Evolutionary conservation across 2,888 invertebrate genomes (phyloP).

Genomic region (Calameuta idolon): DNA sequence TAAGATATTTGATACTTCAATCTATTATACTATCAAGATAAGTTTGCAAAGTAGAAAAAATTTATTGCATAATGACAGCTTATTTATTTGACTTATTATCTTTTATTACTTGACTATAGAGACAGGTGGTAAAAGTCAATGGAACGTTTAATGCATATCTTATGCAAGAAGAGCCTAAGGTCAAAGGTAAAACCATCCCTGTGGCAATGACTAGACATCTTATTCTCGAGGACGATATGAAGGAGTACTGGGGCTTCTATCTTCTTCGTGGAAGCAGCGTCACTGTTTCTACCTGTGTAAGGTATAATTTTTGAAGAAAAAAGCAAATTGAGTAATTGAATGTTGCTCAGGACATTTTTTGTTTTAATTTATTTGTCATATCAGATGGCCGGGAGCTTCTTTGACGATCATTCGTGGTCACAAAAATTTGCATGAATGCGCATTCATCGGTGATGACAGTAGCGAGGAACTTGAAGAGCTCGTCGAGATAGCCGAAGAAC

Average conservation of each 20-base stretch:
- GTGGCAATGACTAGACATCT: slow-evolving; percentile 79
- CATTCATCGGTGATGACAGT: slow-evolving; percentile 84
- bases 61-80: too few relatives aligned
- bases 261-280: slow-evolving; percentile 79
- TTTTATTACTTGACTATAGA: slow-evolving; percentile 62
- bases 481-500: slow-evolving; percentile 67
- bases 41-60: too few relatives aligned
- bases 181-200: slow-evolving; percentile 71
- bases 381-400: slow-evolving; percentile 81
- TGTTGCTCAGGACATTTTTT: background rate
- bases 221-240: slow-evolving; percentile 81
- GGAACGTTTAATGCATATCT: slow-evolving; percentile 83
- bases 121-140: slow-evolving; percentile 77
- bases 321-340: background rate
- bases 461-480: slow-evolving; percentile 81
- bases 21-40: too few relatives aligned
- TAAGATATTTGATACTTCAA: too few relatives aligned
- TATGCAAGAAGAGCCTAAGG: slow-evolving; percentile 73
- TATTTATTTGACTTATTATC: too few relatives aligned
- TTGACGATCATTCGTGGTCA: slow-evolving; percentile 82
- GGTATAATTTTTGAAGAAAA: slow-evolving; percentile 66
- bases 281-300: slow-evolving; percentile 81
- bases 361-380: background rate
- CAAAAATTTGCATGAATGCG: slow-evolving; percentile 82
- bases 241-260: slow-evolving; percentile 88